Base-by-base conservation (phyloP, 1,140 invertebrate species). In the Dreissena polymorpha region DNA sequence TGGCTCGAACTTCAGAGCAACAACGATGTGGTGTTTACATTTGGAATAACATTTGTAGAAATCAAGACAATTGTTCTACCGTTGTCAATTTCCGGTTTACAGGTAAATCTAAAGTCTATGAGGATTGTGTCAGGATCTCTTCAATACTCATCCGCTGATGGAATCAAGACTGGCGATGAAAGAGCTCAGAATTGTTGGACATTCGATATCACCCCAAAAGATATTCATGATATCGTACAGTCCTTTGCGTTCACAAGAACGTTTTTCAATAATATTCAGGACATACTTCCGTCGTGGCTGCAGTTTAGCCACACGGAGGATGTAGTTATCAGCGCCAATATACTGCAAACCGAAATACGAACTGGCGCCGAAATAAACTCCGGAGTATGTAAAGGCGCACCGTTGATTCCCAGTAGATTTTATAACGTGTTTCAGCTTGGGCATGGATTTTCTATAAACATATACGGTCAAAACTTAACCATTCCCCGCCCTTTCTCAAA, bases 21-120 rank as follows among this genome's bases (percentile, higher is more conserved):
- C 23, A 5, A 25, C 51, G 49, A 25, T 5, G 29, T 81, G 0
- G 65, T 60, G 7, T 81, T 63, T 51, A 72, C 78, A 16, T 50
- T 64, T 72, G 78, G 78, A 3, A 81, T 81, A 51, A 57, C 72
- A 0, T 81, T 81, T 51, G 68, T 72, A 14, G 78, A 81, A 60
- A 53, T 72, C 10, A 81, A 81, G 27, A 25, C 50, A 10, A 49
- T 81, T 21, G 53, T 57, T 27, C 69, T 81, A 2, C 78, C 78
- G 5, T 49, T 81, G 51, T 81, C 78, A 13, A 27, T 81, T 16
- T 71, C 69, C 10, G 78, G 78, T 16, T 21, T 81, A n/a, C 10
- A 25, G 39, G 27, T 81, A 2, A 27, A 39, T 39, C n/a, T 18
- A 63, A 60, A 21, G 13, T 14, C 5, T 51, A 51, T 57, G 39